Percentiles rank a stretch among this genome's conserved stretches.
These are phyloP conservation scores for Eulithis prunata DNA, from an alignment of 2,888 invertebrate species.

Conservation along the genomic window DNA sequence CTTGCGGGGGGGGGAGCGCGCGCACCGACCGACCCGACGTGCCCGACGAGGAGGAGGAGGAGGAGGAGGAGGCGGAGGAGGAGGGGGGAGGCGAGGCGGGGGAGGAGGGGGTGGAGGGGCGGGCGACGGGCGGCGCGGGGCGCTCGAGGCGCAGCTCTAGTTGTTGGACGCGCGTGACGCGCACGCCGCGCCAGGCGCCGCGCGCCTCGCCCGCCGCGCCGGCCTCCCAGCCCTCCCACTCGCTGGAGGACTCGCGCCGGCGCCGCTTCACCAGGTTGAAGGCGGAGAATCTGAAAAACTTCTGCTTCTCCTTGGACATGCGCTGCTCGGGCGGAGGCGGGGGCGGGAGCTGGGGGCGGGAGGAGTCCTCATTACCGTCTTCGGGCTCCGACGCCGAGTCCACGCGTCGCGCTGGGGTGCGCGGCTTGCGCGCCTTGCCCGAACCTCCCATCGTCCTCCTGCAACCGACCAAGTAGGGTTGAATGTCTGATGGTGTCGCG, in stretches of 20 bases:
- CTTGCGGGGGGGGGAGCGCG: constrained; percentile 27
- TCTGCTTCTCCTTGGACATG: constrained; percentile 94
- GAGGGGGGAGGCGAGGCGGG: constrained; percentile 27
- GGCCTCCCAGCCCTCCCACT: constrained; percentile 71
- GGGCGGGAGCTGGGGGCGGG: constrained; percentile 56
- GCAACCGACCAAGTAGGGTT: constrained; percentile 26
- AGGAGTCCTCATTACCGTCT: constrained; percentile 75
- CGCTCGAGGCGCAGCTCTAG: constrained; percentile 67
- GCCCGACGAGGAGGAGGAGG: constrained; percentile 44
- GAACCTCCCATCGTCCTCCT: constrained; percentile 63
- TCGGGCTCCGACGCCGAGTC: constrained; percentile 76
- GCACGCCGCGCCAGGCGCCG: constrained; percentile 60
- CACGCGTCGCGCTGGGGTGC: constrained; percentile 55
- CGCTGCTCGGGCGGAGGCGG: constrained; percentile 84
- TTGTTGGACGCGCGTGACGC: constrained; percentile 71
- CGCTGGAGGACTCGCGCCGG: constrained; percentile 66
- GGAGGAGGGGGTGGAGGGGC: constrained; percentile 30
- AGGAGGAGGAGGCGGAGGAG: constrained; percentile 15
- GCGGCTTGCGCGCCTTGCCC: constrained; percentile 61
- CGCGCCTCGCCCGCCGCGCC: constrained; percentile 29
- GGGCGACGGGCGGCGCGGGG: constrained; percentile 41
- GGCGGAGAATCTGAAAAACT: constrained; percentile 92
- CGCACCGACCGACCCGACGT: constrained; percentile 37
- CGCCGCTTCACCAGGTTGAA: constrained; percentile 88
- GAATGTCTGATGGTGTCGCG: too few species aligned